Percentiles rank a stretch among this genome's conserved stretches.
These are phyloP conservation scores for Nesogale talazaci DNA, from an alignment of 2,113 vertebrate genomes.

Conservation along the genomic window DNA sequence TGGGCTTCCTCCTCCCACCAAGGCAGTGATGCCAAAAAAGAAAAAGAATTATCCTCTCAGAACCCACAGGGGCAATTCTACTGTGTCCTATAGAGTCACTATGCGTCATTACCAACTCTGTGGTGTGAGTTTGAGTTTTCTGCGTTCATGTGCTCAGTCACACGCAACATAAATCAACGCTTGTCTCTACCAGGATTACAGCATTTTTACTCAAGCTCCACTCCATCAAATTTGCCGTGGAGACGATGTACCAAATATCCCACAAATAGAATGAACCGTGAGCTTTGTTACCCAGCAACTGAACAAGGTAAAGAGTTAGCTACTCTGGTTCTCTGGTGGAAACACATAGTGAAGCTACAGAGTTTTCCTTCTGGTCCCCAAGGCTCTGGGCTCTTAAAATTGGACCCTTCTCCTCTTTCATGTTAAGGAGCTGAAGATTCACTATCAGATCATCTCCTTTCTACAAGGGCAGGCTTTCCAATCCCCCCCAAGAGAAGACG, in stretches of 20 bases:
- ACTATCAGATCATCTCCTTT: background rate
- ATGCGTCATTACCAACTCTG: too few species aligned
- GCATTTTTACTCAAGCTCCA: slow-evolving; percentile 28
- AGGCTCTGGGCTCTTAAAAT: background rate
- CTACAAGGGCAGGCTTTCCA: background rate
- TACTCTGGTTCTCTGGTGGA: background rate
- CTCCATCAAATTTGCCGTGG: slow-evolving; percentile 14
- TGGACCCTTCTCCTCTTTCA: background rate
- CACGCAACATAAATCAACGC: background rate
- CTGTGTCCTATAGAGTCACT: too few species aligned
- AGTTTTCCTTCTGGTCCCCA: background rate
- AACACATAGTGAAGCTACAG: background rate
- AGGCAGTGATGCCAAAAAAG: too few species aligned
- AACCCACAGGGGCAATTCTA: too few species aligned
- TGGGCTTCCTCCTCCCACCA: too few species aligned
- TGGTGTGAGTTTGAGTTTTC: too few species aligned
- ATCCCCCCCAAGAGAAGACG: background rate
- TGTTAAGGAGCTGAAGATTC: background rate
- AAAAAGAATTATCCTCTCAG: too few species aligned
- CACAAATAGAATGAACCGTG: slow-evolving; percentile 49
- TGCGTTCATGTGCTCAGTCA: background rate
- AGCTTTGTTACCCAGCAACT: slow-evolving; percentile 51
- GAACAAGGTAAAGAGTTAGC: slow-evolving; percentile 36
- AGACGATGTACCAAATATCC: slow-evolving; percentile 30
- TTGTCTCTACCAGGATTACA: background rate